Conservation (phyloP, 2,797 vertebrate species). For the Prunella strophiata region DNA sequence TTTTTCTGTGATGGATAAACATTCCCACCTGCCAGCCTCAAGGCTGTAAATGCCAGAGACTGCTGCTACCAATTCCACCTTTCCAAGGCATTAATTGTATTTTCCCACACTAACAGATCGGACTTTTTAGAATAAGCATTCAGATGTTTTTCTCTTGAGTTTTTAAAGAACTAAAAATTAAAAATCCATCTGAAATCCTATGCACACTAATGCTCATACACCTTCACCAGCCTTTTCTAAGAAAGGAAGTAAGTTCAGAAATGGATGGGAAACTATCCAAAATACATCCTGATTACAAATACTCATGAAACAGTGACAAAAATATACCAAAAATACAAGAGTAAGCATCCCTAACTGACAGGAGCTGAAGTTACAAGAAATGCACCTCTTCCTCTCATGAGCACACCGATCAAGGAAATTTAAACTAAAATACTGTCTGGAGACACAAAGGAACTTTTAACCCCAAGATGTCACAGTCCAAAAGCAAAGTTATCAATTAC, state of each 20-base stretch:
- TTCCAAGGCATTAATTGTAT: neutral
- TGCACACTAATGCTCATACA: neutral
- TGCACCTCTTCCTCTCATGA: neutral
- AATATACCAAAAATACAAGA: neutral
- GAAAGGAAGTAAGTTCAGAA: neutral
- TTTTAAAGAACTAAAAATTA: neutral
- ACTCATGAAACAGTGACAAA: neutral
- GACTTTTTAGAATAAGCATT: neutral
- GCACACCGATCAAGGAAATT: neutral
- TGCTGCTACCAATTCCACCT: neutral
- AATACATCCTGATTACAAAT: neutral
- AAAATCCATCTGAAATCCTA: neutral
- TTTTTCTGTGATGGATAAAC: neutral
- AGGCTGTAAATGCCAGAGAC: neutral
- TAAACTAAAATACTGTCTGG: neutral
- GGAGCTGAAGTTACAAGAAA: neutral
- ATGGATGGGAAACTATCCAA: neutral
- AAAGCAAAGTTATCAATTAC: neutral
- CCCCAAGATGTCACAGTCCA: neutral
- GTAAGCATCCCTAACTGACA: neutral
- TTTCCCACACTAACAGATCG: neutral
- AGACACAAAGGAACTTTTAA: neutral
- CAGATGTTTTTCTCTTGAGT: neutral
- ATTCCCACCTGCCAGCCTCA: neutral
- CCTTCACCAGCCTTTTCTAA: neutral